Evolutionary conservation across 2,797 vertebrate species (phyloP).

Genomic region (Crypturellus tataupa): DNA sequence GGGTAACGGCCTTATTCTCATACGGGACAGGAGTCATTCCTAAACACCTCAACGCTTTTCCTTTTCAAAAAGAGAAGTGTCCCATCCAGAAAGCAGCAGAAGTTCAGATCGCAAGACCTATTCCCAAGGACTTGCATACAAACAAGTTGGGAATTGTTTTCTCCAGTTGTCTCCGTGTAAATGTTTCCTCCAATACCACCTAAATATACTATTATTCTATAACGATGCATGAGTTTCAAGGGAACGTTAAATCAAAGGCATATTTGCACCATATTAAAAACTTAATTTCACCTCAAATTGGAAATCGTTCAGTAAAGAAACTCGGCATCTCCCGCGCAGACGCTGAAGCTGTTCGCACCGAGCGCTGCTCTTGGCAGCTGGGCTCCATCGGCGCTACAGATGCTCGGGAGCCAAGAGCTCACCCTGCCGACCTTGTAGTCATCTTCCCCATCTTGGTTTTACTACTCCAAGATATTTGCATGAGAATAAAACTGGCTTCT

Average conservation of each 20-base stretch:
- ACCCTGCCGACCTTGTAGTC: not conserved
- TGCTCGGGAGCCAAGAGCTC: slow-evolving; percentile 11
- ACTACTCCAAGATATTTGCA: slow-evolving; percentile 65
- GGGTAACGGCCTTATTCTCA: slow-evolving; percentile 19
- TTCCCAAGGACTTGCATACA: not conserved
- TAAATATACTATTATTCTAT: not conserved
- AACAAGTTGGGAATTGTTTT: not conserved
- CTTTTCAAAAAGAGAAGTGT: not conserved
- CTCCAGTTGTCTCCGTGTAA: not conserved
- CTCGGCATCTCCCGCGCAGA: not conserved
- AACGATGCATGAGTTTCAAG: not conserved
- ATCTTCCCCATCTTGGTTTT: slow-evolving; percentile 41
- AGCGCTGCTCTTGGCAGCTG: not conserved
- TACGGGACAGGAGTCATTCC: slow-evolving; percentile 46
- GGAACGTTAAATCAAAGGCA: not conserved
- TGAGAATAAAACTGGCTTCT: slow-evolving; percentile 67
- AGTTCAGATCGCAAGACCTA: not conserved
- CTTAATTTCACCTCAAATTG: not conserved
- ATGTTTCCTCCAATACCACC: not conserved
- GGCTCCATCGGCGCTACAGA: not conserved
- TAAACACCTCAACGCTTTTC: slow-evolving; percentile 23
- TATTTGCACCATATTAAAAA: not conserved
- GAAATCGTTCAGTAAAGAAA: not conserved
- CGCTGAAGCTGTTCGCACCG: not conserved
- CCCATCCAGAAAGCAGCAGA: slow-evolving; percentile 21